Conservation (phyloP, 2,113 vertebrate genomes). For the Phyllostomus discolor region DNA sequence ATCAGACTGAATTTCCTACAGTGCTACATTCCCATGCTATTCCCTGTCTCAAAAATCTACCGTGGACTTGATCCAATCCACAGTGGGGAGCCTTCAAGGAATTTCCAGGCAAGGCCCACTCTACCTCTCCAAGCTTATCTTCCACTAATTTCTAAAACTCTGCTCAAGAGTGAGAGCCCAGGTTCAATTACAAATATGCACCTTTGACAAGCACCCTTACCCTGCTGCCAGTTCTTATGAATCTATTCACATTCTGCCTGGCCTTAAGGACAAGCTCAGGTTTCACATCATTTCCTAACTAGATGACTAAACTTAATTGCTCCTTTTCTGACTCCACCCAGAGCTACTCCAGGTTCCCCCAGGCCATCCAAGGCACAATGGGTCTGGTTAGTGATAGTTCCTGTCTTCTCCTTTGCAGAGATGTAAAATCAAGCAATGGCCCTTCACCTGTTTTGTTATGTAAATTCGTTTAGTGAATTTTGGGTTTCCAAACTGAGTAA, state of each 20-base stretch:
- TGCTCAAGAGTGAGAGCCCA: not conserved
- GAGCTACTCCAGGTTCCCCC: not conserved
- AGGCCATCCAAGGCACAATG: not conserved
- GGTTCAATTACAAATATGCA: not conserved
- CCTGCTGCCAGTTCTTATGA: not conserved
- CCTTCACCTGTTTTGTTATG: not conserved
- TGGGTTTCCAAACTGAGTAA: not conserved
- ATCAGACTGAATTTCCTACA: not conserved
- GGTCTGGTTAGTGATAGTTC: not conserved
- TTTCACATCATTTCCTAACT: not conserved
- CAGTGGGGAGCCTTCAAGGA: not conserved
- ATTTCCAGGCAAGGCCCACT: not conserved
- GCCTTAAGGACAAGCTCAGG: not conserved
- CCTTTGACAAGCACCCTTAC: not conserved
- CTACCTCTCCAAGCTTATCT: not conserved
- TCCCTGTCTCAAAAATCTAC: not conserved
- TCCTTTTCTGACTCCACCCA: not conserved
- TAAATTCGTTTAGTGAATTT: not conserved
- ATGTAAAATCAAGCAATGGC: not conserved
- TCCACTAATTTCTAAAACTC: not conserved
- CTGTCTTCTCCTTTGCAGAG: not conserved
- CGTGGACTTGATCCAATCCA: not conserved
- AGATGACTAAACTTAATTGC: not conserved
- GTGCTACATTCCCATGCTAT: not conserved
- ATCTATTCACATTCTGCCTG: not conserved